These are phyloP conservation scores for Antrozous pallidus DNA, from an alignment of 2,797 vertebrate species.

Conservation along the genomic window DNA sequence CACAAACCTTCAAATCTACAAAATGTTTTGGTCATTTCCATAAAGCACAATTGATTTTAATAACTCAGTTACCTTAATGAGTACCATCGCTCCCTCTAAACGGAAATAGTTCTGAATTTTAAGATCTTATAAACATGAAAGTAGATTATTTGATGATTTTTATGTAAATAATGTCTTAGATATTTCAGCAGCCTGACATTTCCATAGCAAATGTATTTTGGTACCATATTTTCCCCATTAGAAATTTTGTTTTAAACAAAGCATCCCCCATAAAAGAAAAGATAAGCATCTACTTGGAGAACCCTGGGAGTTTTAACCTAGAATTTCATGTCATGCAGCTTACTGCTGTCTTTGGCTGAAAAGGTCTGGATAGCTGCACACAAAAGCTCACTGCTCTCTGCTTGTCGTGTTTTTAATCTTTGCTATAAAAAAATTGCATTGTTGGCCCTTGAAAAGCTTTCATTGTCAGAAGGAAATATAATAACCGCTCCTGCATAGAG, in stretches of 20 bases:
- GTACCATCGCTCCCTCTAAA: constrained; percentile 16
- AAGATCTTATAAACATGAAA: constrained; percentile 42
- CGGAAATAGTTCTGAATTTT: constrained; percentile 57
- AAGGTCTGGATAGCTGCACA: constrained; percentile 70
- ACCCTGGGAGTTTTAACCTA: constrained; percentile 52
- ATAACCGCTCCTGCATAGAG: constrained; percentile 72
- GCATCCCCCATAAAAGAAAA: constrained; percentile 25
- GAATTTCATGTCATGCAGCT: constrained; percentile 12
- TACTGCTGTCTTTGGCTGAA: constrained; percentile 54
- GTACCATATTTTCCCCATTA: constrained; percentile 64
- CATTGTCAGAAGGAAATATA: constrained; percentile 78
- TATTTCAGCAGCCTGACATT: constrained; percentile 17
- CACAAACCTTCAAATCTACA: constrained; percentile 38
- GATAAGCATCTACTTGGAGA: constrained; percentile 67
- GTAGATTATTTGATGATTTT: constrained; percentile 59
- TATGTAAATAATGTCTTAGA: constrained; percentile 52
- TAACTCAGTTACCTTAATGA: constrained; percentile 50
- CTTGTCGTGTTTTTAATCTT: constrained; percentile 77
- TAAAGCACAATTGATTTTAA: constrained; percentile 65
- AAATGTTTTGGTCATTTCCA: constrained; percentile 60
- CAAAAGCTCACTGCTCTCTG: constrained; percentile 63
- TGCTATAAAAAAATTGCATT: constrained; percentile 68
- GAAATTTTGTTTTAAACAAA: constrained; percentile 65
- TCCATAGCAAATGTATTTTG: constrained; percentile 52
- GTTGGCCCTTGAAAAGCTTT: constrained; percentile 76